Evolutionary conservation across 2,888 invertebrate species (phyloP).

Genomic region (Agelastica alni): DNA sequence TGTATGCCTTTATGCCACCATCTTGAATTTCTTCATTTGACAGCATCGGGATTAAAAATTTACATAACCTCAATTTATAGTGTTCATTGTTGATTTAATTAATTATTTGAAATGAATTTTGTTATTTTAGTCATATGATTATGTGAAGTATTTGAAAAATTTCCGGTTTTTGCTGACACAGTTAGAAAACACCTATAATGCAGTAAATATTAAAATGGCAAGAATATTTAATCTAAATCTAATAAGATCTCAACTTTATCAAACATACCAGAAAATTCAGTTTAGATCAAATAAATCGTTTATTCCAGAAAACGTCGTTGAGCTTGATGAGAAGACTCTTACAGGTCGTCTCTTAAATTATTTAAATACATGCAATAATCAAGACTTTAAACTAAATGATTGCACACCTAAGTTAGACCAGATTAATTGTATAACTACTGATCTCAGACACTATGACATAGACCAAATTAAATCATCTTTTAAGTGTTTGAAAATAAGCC

Average conservation of each 20-base stretch:
- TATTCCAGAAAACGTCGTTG: constrained; percentile 21
- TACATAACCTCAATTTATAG: too few relatives aligned
- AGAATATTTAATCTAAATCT: constrained; percentile 2
- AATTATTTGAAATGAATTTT: too few relatives aligned
- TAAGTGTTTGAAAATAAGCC: constrained; percentile 27
- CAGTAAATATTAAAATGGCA: not conserved
- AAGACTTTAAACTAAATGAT: constrained; percentile 5
- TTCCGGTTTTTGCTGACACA: too few relatives aligned
- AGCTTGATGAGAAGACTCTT: constrained; percentile 34
- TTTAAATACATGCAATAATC: constrained; percentile 32
- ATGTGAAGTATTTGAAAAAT: too few relatives aligned
- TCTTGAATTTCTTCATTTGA: too few relatives aligned
- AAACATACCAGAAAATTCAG: constrained; percentile 2
- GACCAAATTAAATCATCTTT: constrained; percentile 30
- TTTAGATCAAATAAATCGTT: constrained; percentile 11
- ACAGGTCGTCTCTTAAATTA: constrained; percentile 42
- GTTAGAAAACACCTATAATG: too few relatives aligned
- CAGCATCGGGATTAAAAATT: too few relatives aligned
- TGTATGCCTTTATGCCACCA: too few relatives aligned
- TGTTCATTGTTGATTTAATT: too few relatives aligned
- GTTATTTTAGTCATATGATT: too few relatives aligned
- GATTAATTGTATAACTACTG: constrained; percentile 14
- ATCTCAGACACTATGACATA: constrained; percentile 22
- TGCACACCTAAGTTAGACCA: not conserved
- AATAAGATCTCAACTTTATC: not conserved